Evolutionary conservation across 2,888 invertebrate genomes (phyloP), one percentile per base, ranked within the genome.

Genomic region (Agonopterix subpropinquella): DNA sequence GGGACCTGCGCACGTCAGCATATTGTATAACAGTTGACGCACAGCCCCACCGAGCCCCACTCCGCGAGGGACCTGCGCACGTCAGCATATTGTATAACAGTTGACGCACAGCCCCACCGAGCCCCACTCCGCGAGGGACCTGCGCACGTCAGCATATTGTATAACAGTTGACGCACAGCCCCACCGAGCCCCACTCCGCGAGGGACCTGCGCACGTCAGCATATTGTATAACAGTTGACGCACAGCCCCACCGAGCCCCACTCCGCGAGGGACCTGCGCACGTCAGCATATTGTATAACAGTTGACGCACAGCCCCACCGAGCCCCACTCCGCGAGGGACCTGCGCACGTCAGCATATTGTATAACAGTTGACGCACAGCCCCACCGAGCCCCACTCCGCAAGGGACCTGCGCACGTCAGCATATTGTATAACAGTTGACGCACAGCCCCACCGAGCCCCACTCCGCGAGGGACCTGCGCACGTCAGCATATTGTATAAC

Each of bases 331-430:
- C 0, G 97, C 97, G 41, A 92, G 67, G 41, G 91, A 91, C 59
- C 89, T 89, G 55, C 0, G 13, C 41, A n/a, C n/a, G n/a, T n/a
- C n/a, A n/a, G n/a, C n/a, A n/a, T n/a, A n/a, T n/a, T n/a, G n/a
- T n/a, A n/a, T n/a, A n/a, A n/a, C n/a, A n/a, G n/a, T n/a, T n/a
- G n/a, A n/a, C n/a, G n/a, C n/a, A n/a, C 28, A 94, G 91, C 11
- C 95, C 91, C 0, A 97, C 96, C 0, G 96, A 95, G 1, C 98
- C 99, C 91, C 94, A 95, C 78, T 97, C 96, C 0, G 97, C 97
- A 41, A 92, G 67, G 41, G 91, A 91, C 59, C 89, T 89, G 55
- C 0, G 13, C 41, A n/a, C n/a, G n/a, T n/a, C n/a, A n/a, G n/a
- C n/a, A n/a, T n/a, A n/a, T n/a, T n/a, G n/a, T n/a, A n/a, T n/a